phyloP scores from a whole-genome alignment of 2,888 invertebrate species.

The Pemphredon lugubris region DNA sequence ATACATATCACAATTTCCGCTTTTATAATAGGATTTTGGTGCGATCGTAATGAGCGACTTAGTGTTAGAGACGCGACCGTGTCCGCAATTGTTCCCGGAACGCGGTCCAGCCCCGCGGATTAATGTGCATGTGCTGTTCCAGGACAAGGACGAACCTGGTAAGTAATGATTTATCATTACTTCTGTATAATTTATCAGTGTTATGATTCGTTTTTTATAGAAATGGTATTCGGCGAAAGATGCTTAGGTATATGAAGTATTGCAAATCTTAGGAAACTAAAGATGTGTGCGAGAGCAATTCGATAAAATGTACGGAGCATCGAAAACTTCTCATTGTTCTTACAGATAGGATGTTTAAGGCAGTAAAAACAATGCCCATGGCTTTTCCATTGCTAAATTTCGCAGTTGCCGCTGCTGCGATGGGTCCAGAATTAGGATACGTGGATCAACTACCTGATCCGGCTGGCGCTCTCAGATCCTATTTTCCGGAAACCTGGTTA shows the following conservation, averaged over 20 bases:
- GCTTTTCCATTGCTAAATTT: conserved; percentile 69
- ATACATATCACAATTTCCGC: too few species aligned
- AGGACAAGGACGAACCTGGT: conserved; percentile 68
- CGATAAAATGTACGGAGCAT: neutral
- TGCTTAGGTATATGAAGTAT: too few species aligned
- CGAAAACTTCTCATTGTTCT: conserved; percentile 1
- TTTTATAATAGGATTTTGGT: conserved; percentile 81
- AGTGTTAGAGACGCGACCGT: conserved; percentile 82
- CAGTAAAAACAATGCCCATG: conserved; percentile 66
- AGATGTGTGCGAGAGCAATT: neutral
- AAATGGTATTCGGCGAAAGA: too few species aligned
- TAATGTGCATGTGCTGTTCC: conserved; percentile 47
- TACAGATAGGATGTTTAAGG: conserved; percentile 68
- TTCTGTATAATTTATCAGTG: too few species aligned
- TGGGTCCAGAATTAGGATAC: conserved; percentile 72
- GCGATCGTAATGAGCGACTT: conserved; percentile 83
- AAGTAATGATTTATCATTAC: conserved; percentile 17
- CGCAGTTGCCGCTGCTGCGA: conserved; percentile 40
- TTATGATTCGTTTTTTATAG: too few species aligned
- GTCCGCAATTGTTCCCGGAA: conserved; percentile 69
- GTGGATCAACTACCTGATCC: conserved; percentile 70
- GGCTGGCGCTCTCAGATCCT: conserved; percentile 77
- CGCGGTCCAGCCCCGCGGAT: too few species aligned
- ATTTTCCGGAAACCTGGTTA: conserved; percentile 86
- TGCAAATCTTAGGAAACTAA: too few species aligned